Evolutionary conservation across 2,113 vertebrate species (phyloP), one percentile per base, ranked within the genome.

Genomic region (Tupaia chinensis): DNA sequence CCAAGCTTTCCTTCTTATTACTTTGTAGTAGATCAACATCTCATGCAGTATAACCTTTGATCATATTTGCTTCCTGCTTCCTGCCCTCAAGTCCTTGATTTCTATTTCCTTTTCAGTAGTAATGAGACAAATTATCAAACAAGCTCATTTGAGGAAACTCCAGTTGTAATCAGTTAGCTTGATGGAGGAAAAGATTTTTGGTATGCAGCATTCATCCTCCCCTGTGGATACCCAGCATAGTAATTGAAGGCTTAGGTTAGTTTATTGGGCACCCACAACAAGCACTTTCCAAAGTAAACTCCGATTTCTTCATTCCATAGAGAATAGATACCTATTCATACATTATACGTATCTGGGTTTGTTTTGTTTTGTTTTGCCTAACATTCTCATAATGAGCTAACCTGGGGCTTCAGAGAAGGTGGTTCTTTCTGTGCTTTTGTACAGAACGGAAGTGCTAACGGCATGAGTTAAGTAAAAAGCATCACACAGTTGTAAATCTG

Each of bases 61-160:
- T 96, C 97, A 89, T 91, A 89, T 96, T 97, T 97, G 73, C 96
- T 94, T 96, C 83, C 87, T 78, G 93, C 88, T 96, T 96, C 95
- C 76, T 94, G 86, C 94, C 95, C 94, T 93, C 77, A 70, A 95
- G 89, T 97, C 84, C 94, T 96, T 93, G 87, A 92, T 97, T 97
- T 96, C 87, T 92, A 93, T 96, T 94, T 97, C 97, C 95, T 97
- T 96, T 94, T 94, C 93, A 93, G 97, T 97, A 97, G 92, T 97
- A 97, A 97, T 97, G 94, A 97, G 96, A 96, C 93, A 96, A 97
- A 96, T 95, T 95, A 98, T 97, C 94, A 95, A 87, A 96, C 94
- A 97, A 95, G 68, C 93, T 97, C 96, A 95, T 97, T 97, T 97
- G 95, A 93, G 94, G 88, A 96, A 97, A 97, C 85, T 96, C 95